Evolutionary conservation across 2,888 invertebrate genomes (phyloP).

Genomic region (Linnaemya vulpina): DNA sequence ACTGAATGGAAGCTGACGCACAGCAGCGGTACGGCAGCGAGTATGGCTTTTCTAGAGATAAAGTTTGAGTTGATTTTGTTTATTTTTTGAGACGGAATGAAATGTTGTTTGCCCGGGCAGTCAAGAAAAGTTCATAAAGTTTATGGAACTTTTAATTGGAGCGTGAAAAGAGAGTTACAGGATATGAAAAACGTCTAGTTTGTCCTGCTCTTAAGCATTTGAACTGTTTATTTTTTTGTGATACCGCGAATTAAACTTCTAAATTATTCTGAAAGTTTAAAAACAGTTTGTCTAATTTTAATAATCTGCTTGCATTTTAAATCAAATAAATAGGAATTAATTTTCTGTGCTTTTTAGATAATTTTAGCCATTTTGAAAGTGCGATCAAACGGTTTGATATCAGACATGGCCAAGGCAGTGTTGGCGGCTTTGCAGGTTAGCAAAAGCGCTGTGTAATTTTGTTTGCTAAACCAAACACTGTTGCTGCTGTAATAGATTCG

Average conservation of each 20-base stretch:
- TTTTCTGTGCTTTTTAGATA: not conserved
- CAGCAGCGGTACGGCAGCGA: not conserved
- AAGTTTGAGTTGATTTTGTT: not conserved
- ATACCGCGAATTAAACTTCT: not conserved
- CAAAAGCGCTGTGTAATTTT: slow-evolving; percentile 43
- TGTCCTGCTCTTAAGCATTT: not conserved
- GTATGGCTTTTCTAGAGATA: not conserved
- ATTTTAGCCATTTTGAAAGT: slow-evolving; percentile 37
- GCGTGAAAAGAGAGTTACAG: not conserved
- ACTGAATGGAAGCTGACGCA: not conserved
- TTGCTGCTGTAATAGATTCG: slow-evolving; percentile 13
- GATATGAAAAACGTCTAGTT: too few relatives aligned
- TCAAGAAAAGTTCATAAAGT: not conserved
- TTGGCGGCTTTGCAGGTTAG: not conserved
- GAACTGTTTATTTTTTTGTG: not conserved
- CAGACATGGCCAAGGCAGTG: not conserved
- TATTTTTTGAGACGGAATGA: not conserved
- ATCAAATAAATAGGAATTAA: not conserved
- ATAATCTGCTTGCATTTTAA: not conserved
- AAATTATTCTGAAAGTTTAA: not conserved
- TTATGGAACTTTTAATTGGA: not conserved
- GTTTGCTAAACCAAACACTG: slow-evolving; percentile 19
- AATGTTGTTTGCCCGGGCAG: not conserved
- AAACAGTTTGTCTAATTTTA: not conserved
- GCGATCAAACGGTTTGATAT: slow-evolving; percentile 13